phyloP scores from a whole-genome alignment of 1,140 invertebrate genomes.

The Vollenhovia emeryi region DNA sequence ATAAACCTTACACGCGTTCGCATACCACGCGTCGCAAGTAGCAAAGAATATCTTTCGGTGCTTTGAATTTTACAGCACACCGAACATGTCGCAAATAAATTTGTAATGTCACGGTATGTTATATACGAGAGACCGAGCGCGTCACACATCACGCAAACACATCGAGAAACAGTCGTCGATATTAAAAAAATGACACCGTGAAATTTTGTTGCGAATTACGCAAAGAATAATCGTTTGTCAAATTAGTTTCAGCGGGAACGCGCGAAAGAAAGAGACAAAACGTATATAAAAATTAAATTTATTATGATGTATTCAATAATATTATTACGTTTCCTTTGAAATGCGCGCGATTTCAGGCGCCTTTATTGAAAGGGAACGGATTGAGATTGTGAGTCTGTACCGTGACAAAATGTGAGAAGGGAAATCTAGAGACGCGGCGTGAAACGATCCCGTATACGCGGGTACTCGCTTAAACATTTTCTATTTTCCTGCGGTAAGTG shows the following conservation, averaged over 20 bases:
- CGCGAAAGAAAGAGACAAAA: not conserved
- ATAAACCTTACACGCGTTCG: constrained; percentile 13
- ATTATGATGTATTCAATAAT: not conserved
- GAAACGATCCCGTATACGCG: constrained; percentile 63
- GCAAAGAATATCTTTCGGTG: not conserved
- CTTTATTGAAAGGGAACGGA: not conserved
- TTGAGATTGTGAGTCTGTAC: not conserved
- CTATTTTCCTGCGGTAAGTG: constrained; percentile 62
- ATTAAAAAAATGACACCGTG: not conserved
- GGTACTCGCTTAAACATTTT: constrained; percentile 71
- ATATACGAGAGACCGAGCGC: not conserved
- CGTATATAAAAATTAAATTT: not conserved
- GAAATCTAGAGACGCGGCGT: constrained; percentile 39
- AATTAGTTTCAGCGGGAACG: not conserved
- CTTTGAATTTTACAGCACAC: constrained; percentile 14
- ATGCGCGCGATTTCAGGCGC: not conserved
- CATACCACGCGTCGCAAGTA: not conserved
- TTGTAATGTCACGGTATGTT: not conserved
- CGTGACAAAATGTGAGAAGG: constrained; percentile 35
- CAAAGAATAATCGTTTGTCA: not conserved
- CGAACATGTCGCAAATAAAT: constrained; percentile 13
- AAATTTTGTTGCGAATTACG: not conserved
- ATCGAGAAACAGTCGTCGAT: not conserved
- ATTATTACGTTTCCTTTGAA: not conserved
- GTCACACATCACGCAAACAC: not conserved